Conservation (phyloP, 2,888 invertebrate species). For the Mythimna loreyi region DNA sequence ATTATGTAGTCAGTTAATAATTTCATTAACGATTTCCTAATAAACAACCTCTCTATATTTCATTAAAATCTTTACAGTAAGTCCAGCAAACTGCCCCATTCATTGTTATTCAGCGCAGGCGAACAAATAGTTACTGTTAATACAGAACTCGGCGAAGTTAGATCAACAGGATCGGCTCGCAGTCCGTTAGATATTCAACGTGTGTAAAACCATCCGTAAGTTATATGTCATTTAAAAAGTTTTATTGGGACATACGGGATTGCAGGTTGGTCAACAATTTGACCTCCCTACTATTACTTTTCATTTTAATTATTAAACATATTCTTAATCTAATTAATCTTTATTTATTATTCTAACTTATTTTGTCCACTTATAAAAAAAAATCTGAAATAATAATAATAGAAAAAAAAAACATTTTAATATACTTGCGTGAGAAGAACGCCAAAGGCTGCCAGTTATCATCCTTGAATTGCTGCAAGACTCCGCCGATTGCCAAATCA, state of each 20-base stretch:
- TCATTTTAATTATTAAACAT: too few species aligned
- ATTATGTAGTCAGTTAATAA: too few species aligned
- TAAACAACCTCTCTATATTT: slow-evolving; percentile 13
- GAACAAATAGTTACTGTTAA: slow-evolving; percentile 17
- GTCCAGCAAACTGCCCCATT: neutral
- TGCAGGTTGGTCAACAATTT: neutral
- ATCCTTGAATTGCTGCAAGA: too few species aligned
- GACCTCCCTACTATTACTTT: neutral
- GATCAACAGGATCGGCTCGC: slow-evolving; percentile 34
- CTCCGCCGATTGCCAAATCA: too few species aligned
- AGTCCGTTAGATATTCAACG: slow-evolving; percentile 44
- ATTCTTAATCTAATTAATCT: too few species aligned
- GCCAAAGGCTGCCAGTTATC: too few species aligned
- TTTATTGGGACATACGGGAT: slow-evolving; percentile 19
- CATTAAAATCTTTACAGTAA: slow-evolving; percentile 12
- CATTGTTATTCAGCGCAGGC: slow-evolving; percentile 23
- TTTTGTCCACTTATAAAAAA: too few species aligned
- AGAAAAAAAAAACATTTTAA: too few species aligned
- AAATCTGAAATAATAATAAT: too few species aligned
- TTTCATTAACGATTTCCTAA: neutral
- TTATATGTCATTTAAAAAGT: slow-evolving; percentile 53
- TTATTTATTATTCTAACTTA: too few species aligned
- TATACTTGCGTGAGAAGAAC: too few species aligned
- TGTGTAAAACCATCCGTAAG: slow-evolving; percentile 50
- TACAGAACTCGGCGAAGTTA: slow-evolving; percentile 30